A percentile compares a stretch with the other conserved stretches of the same genome.
Conservation (phyloP, 2,888 invertebrate genomes). For the Pandemis heparana region DNA sequence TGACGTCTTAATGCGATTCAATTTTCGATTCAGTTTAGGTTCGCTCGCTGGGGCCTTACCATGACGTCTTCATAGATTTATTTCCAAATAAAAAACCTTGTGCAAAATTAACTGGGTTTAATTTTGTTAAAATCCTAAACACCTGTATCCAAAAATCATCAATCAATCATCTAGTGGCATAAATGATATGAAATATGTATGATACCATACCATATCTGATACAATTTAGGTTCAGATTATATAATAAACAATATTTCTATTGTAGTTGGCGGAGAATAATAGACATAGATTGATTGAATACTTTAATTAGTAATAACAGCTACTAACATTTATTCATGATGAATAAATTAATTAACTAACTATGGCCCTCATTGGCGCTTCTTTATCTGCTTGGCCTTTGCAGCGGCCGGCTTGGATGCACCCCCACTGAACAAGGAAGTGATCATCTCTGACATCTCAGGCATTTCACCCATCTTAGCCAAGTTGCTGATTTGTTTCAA, state of each 20-base stretch:
- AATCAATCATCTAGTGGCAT: too few species aligned
- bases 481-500: slow-evolving; percentile 95
- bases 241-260: not conserved
- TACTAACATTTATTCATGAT: slow-evolving; percentile 28
- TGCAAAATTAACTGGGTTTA: slow-evolving; percentile 32
- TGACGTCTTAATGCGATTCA: too few species aligned
- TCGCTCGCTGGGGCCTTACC: too few species aligned
- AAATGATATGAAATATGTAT: too few species aligned
- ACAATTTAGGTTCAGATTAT: too few species aligned
- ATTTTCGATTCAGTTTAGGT: too few species aligned
- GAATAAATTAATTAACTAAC: slow-evolving; percentile 28
- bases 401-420: slow-evolving; percentile 73
- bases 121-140: too few species aligned
- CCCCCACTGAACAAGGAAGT: slow-evolving; percentile 94
- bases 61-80: slow-evolving; percentile 71
- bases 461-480: slow-evolving; percentile 94
- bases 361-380: slow-evolving; percentile 70
- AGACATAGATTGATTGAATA: slow-evolving; percentile 19
- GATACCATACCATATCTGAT: too few species aligned
- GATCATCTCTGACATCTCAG: slow-evolving; percentile 98
- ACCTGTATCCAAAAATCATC: too few species aligned
- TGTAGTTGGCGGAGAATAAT: not conserved
- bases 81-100: slow-evolving; percentile 73
- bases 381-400: slow-evolving; percentile 80
- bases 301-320: slow-evolving; percentile 28